Conservation (phyloP, 2,888 invertebrate genomes). For the Hydrotaea cyrtoneurina region DNA sequence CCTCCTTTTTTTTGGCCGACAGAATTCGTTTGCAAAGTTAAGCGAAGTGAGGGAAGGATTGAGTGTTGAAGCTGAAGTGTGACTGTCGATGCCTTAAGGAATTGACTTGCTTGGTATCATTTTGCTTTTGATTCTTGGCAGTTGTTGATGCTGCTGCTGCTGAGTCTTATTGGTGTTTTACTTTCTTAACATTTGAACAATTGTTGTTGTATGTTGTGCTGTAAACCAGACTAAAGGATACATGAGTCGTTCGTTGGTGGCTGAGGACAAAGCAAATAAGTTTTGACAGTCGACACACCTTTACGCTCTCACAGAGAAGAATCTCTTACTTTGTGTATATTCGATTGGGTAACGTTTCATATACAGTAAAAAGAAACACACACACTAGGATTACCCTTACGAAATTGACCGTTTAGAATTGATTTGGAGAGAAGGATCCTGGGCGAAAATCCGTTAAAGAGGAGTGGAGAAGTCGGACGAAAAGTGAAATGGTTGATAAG, state of each 20-base stretch:
- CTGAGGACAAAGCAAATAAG: background rate
- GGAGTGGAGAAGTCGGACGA: too few species aligned
- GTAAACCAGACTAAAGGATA: background rate
- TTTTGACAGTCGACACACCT: background rate
- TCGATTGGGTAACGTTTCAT: too few species aligned
- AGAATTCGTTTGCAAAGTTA: too few species aligned
- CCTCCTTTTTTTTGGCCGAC: too few species aligned
- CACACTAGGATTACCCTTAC: too few species aligned
- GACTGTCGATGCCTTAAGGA: constrained; percentile 46
- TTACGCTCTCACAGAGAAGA: background rate
- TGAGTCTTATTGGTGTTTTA: constrained; percentile 1
- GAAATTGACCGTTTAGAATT: too few species aligned
- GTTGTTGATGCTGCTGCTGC: constrained; percentile 2
- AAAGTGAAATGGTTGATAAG: too few species aligned
- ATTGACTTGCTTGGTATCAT: constrained; percentile 41
- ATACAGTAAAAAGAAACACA: too few species aligned
- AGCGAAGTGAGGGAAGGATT: background rate
- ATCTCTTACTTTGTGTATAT: too few species aligned
- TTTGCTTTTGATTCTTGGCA: background rate
- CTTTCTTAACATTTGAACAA: constrained; percentile 1
- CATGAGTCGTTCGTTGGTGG: background rate
- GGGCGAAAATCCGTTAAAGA: too few species aligned
- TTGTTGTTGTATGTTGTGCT: constrained; percentile 6
- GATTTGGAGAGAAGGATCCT: too few species aligned
- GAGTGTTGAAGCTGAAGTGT: background rate